phyloP scores from a whole-genome alignment of 2,113 vertebrate genomes.

The Dasyurus viverrinus region DNA sequence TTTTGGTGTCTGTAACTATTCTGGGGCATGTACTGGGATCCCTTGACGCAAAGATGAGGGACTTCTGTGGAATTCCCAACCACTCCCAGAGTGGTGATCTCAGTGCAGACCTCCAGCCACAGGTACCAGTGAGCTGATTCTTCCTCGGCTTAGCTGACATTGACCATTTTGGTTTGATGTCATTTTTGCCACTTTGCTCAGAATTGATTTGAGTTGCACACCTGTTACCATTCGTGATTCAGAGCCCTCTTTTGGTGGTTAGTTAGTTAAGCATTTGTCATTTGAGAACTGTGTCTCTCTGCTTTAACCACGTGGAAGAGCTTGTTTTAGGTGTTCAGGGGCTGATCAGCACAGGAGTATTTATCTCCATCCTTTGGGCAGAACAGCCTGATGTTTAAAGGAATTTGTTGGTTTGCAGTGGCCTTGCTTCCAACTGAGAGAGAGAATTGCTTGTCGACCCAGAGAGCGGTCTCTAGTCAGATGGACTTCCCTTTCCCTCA shows the following conservation, averaged over 20 bases:
- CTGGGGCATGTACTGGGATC: neutral
- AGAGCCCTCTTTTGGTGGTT: neutral
- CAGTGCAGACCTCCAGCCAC: neutral
- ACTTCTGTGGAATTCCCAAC: neutral
- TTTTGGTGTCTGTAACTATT: neutral
- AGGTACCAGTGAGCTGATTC: neutral
- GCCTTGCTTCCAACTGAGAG: neutral
- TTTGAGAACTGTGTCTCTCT: neutral
- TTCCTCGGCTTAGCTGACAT: neutral
- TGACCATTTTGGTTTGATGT: neutral
- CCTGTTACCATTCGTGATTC: neutral
- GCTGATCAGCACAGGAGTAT: neutral
- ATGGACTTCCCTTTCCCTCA: neutral
- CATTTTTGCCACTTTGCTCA: neutral
- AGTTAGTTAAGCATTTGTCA: neutral
- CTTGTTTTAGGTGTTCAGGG: neutral
- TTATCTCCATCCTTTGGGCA: neutral
- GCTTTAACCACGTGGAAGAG: neutral
- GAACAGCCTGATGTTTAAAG: neutral
- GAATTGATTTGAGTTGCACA: neutral
- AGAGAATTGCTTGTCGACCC: neutral
- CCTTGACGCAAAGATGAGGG: neutral
- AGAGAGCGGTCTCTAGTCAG: neutral
- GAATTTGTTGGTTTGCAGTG: neutral
- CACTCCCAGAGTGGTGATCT: neutral